Evolutionary conservation across 2,797 vertebrate genomes (phyloP).

Genomic region (Propithecus deckenii): DNA sequence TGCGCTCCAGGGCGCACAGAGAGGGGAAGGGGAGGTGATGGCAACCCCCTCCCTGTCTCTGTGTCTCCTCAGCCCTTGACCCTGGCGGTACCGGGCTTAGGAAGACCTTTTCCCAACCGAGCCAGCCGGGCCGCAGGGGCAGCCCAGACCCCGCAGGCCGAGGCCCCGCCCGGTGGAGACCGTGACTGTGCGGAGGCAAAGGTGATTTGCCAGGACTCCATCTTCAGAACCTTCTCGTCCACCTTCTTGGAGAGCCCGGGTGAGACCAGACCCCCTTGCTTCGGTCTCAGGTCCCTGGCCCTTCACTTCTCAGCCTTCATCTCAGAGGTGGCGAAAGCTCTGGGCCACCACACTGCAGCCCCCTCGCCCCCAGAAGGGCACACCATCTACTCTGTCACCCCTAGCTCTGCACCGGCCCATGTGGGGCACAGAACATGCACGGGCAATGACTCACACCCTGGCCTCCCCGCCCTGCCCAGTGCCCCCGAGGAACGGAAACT

Average conservation of each 20-base stretch:
- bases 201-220: neutral
- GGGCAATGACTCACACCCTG: neutral
- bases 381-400: neutral
- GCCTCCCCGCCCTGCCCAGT: neutral
- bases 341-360: neutral
- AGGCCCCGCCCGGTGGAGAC: neutral
- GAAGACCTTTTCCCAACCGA: neutral
- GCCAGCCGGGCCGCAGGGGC: neutral
- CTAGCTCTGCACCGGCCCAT: neutral
- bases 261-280: neutral
- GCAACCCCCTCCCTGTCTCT: accelerated
- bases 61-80: neutral
- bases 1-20: neutral
- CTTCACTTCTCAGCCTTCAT: neutral
- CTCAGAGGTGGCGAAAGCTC: neutral
- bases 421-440: too few species aligned
- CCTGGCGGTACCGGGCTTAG: neutral
- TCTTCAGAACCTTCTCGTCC: neutral
- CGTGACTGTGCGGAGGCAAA: neutral
- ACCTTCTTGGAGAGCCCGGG: neutral
- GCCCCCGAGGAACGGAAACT: neutral
- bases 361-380: accelerated
- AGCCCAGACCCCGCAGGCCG: neutral
- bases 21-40: neutral
- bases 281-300: neutral